Evolutionary conservation across 2,888 invertebrate genomes (phyloP).

Genomic region (Chironomus tentans): DNA sequence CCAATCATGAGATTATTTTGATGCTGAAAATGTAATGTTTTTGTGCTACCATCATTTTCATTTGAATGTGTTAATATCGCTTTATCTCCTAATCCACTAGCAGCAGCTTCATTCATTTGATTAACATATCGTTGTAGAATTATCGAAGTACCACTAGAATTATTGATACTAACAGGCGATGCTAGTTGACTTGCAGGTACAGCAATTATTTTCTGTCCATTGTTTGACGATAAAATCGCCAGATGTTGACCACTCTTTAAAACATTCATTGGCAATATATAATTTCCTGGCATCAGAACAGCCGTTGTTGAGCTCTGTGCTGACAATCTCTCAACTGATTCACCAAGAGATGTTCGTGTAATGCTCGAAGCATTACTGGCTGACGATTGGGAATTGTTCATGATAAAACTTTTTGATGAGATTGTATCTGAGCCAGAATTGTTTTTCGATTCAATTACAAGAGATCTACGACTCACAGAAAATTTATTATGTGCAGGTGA

Average conservation of each 20-base stretch:
- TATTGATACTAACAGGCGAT: not conserved
- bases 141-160: conserved; percentile 41
- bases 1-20: not conserved
- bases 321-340: conserved; percentile 7
- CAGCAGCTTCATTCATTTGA: not conserved
- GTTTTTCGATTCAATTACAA: conserved; percentile 1
- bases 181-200: conserved; percentile 34
- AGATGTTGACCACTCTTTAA: conserved; percentile 64
- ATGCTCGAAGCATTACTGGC: not conserved
- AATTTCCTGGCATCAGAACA: conserved; percentile 62
- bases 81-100: not conserved
- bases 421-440: not conserved
- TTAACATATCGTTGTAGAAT: conserved; percentile 21
- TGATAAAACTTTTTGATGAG: not conserved
- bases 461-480: not conserved
- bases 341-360: not conserved
- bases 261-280: conserved; percentile 60
- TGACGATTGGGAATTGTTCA: not conserved
- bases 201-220: conserved; percentile 32
- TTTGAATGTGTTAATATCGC: not conserved
- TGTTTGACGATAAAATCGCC: conserved; percentile 47
- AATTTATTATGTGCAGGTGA: conserved; percentile 32
- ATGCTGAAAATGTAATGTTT: conserved; percentile 1
- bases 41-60: not conserved
- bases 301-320: conserved; percentile 49